Evolutionary conservation across 2,797 vertebrate genomes (phyloP).

Genomic region (Danio kyathit): DNA sequence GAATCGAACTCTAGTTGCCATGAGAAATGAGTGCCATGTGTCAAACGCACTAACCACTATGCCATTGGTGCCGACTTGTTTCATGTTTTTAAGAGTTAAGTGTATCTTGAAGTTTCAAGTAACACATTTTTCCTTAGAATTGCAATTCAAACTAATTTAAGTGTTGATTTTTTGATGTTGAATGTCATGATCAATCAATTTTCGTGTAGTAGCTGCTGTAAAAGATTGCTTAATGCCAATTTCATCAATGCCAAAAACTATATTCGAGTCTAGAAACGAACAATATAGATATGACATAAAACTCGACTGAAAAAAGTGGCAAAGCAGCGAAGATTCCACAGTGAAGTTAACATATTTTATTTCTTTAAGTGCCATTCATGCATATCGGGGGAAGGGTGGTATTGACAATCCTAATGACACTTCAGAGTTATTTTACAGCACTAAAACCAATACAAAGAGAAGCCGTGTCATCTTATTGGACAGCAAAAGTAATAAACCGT

Average conservation of each 20-base stretch:
- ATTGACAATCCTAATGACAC: constrained; percentile 94
- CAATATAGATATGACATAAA: background rate
- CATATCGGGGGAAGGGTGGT: constrained; percentile 86
- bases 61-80: too few species aligned
- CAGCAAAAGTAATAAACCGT: constrained; percentile 95
- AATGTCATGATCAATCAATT: too few species aligned
- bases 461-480: constrained; percentile 88
- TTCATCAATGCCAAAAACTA: background rate
- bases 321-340: constrained; percentile 81
- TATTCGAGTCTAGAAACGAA: background rate
- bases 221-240: too few species aligned
- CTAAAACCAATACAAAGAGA: constrained; percentile 93
- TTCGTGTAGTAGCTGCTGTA: too few species aligned
- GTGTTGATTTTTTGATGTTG: too few species aligned
- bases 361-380: constrained; percentile 97
- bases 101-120: too few species aligned
- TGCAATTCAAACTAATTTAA: too few species aligned
- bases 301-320: constrained; percentile 59
- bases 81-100: too few species aligned
- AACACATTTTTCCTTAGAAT: too few species aligned
- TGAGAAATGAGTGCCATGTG: too few species aligned
- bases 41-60: too few species aligned
- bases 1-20: too few species aligned
- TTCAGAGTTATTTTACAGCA: constrained; percentile 93
- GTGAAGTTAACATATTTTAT: constrained; percentile 94